Conservation (phyloP, 2,797 vertebrate genomes). For the Anniella stebbinsi region DNA sequence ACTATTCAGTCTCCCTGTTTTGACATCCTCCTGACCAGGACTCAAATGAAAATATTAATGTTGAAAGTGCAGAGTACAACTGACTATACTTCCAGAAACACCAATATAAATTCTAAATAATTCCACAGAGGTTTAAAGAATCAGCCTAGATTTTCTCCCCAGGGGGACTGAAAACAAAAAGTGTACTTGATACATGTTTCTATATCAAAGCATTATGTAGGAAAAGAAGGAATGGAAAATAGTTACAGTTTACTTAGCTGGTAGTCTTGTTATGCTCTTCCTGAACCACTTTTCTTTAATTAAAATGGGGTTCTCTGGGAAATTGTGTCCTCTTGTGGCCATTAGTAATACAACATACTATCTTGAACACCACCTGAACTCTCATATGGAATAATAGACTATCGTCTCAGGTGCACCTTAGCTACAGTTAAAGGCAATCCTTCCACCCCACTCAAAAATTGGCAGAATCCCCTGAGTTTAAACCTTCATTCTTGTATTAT, state of each 20-base stretch:
- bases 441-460: not conserved
- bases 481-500: not conserved
- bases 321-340: conserved; percentile 86
- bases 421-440: not conserved
- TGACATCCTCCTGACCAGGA: not conserved
- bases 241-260: conserved; percentile 37
- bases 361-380: not conserved
- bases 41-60: not conserved
- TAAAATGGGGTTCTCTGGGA: conserved; percentile 67
- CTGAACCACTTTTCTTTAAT: conserved; percentile 33
- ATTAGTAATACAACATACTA: conserved; percentile 69
- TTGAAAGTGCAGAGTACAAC: not conserved
- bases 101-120: conserved; percentile 6
- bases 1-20: not conserved
- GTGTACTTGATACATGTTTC: not conserved
- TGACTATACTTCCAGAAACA: not conserved
- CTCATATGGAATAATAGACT: not conserved
- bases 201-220: not conserved
- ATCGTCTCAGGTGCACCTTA: not conserved
- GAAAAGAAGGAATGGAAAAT: not conserved
- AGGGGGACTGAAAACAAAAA: too few relatives aligned
- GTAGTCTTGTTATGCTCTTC: conserved; percentile 12
- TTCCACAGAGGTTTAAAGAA: not conserved
- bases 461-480: not conserved
- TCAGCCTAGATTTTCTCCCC: not conserved